These are phyloP conservation scores for Calephelis nemesis DNA, from an alignment of 1,140 invertebrate genomes.

Conservation along the genomic window DNA sequence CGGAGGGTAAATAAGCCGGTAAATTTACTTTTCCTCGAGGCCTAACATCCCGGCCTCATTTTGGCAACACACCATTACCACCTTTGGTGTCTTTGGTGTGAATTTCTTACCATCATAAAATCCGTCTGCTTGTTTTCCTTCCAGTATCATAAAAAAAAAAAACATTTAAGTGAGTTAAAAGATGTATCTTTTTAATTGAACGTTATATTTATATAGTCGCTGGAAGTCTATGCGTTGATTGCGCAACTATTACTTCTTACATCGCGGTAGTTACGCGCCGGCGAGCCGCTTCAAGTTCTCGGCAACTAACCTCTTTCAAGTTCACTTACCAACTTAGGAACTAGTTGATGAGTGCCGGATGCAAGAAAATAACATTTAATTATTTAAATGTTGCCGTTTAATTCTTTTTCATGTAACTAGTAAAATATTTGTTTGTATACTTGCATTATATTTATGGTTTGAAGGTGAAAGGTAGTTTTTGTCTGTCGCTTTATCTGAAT, in stretches of 20 bases:
- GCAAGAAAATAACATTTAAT: conserved; percentile 8
- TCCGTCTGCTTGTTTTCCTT: no score
- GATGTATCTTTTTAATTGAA: not conserved
- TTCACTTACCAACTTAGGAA: conserved; percentile 31
- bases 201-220: conserved; percentile 8
- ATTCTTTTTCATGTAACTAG: not conserved
- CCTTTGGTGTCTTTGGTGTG: no score
- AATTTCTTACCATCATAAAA: no score
- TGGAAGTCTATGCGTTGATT: conserved; percentile 38
- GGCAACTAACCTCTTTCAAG: conserved; percentile 62
- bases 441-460: not conserved
- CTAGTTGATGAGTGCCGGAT: conserved; percentile 18
- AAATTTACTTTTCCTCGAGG: no score
- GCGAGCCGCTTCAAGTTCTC: conserved; percentile 55
- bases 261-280: conserved; percentile 45
- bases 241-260: conserved; percentile 39
- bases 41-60: no score
- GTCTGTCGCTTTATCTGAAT: no score
- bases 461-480: no score
- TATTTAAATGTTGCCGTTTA: not conserved
- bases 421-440: not conserved
- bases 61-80: no score
- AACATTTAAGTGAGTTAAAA: not conserved
- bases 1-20: no score
- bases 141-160: no score